phyloP scores from a whole-genome alignment of 2,113 vertebrate genomes.

The Oncorhynchus clarkii region DNA sequence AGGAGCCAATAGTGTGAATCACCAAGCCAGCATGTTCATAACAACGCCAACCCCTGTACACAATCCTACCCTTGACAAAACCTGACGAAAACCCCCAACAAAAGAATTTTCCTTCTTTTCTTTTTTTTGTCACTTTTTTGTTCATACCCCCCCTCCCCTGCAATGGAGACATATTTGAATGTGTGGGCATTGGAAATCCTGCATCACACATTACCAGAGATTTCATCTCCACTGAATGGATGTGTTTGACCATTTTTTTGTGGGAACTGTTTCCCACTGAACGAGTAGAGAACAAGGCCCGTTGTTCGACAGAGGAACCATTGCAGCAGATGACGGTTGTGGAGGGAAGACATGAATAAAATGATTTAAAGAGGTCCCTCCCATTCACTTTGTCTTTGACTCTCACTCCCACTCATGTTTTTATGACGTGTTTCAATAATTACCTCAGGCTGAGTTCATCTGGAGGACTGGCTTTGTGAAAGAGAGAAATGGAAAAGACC shows the following conservation, averaged over 20 bases:
- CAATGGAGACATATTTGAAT: slow-evolving; percentile 26
- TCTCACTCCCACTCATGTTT: neutral
- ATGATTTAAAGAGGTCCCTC: slow-evolving; percentile 8
- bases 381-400: slow-evolving; percentile 4
- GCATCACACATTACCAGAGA: slow-evolving; percentile 10
- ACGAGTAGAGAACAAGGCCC: slow-evolving; percentile 3
- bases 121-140: slow-evolving; percentile 2
- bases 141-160: slow-evolving; percentile 5
- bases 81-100: slow-evolving; percentile 3
- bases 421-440: neutral
- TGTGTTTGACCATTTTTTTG: neutral
- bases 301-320: slow-evolving; percentile 7
- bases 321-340: slow-evolving; percentile 7
- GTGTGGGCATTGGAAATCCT: slow-evolving; percentile 33
- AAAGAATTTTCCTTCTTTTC: slow-evolving; percentile 12
- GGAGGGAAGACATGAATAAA: slow-evolving; percentile 11
- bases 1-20: neutral
- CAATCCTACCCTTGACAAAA: slow-evolving; percentile 9
- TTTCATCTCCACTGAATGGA: slow-evolving; percentile 21
- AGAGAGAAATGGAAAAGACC: neutral
- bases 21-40: too few species aligned
- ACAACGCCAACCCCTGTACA: neutral
- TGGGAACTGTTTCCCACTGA: slow-evolving; percentile 21
- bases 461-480: neutral
- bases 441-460: neutral